phyloP scores from a whole-genome alignment of 2,888 invertebrate species.

The Agrochola lota region DNA sequence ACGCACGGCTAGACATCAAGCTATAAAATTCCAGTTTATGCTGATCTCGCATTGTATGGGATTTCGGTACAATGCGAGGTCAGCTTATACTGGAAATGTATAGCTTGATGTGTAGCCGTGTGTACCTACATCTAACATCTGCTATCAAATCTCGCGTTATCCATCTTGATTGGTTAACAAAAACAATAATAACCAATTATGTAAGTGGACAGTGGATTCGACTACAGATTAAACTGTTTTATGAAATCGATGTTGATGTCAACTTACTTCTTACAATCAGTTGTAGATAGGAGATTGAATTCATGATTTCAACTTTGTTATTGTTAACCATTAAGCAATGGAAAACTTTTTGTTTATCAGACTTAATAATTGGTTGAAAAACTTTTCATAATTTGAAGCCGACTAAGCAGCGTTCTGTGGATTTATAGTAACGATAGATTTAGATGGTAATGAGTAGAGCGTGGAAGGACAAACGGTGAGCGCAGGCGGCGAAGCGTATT shows the following conservation, averaged over 20 bases:
- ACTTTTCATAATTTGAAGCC: slow-evolving; percentile 22
- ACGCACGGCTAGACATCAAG: no score
- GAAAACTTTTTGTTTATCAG: neutral
- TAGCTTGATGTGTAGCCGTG: no score
- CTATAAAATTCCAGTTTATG: no score
- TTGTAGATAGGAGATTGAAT: neutral
- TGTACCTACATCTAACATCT: neutral
- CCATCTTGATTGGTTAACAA: neutral
- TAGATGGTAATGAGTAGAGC: slow-evolving; percentile 62
- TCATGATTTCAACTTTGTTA: neutral
- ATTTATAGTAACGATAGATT: slow-evolving; percentile 50
- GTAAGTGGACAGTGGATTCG: neutral
- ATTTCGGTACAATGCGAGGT: no score
- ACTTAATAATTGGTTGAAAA: neutral
- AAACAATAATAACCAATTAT: neutral
- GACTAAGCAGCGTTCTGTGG: slow-evolving; percentile 12
- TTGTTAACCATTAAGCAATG: neutral
- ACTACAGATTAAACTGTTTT: neutral
- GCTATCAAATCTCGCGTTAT: neutral
- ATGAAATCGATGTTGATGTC: neutral
- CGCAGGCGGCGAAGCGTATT: slow-evolving; percentile 78
- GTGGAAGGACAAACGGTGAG: slow-evolving; percentile 66
- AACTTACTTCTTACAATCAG: neutral
- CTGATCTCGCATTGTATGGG: no score
- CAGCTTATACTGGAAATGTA: no score